Evolutionary conservation across 2,113 vertebrate species (phyloP), one percentile per base, ranked within the genome.

Genomic region (Otolemur garnettii): DNA sequence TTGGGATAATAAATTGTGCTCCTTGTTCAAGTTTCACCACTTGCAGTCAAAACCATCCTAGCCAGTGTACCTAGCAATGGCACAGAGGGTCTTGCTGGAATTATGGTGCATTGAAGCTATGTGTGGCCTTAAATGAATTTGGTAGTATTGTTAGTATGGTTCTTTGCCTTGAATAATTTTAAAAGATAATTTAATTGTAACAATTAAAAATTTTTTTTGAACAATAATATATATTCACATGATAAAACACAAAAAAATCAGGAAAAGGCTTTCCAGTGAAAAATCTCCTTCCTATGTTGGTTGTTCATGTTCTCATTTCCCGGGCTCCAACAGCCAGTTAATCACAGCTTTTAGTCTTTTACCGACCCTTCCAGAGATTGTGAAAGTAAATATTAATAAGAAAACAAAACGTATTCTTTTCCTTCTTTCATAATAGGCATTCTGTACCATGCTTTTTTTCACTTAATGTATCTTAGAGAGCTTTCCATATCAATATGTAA

Each of bases 121-220:
- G 18, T 38, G 33, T 87, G 55, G 38, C 57, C 26, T 66, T 50
- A 68, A 71, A 53, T 62, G 8, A 53, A 74, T 72, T 38, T 88
- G 35, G 74, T 55, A 50, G 21, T 88, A 66, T 33, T 81, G 74
- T 89, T 93, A 94, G 72, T 17, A 82, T 69, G 15, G 4, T 89
- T 79, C n/a, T 93, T 91, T 81, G n/a, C 13, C 81, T 94, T 94
- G 85, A 95, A 90, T 83, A 80, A 60, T 82, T 87, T 15, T 7
- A 50, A 17, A 71, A 57, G 28, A 64, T 64, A 64, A 64, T 28
- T 62, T 28, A 64, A 64, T 64, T 64, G 62, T 64, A 64, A 64
- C 28, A 64, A 26, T 28, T 64, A 12, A 64, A 64, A 64, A 28
- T 1, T 28, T 38, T 17, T 55, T 0, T 79, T 18, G 4, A 57